Evolutionary conservation across 2,113 vertebrate genomes (phyloP).

Genomic region (Platysteira castanea): DNA sequence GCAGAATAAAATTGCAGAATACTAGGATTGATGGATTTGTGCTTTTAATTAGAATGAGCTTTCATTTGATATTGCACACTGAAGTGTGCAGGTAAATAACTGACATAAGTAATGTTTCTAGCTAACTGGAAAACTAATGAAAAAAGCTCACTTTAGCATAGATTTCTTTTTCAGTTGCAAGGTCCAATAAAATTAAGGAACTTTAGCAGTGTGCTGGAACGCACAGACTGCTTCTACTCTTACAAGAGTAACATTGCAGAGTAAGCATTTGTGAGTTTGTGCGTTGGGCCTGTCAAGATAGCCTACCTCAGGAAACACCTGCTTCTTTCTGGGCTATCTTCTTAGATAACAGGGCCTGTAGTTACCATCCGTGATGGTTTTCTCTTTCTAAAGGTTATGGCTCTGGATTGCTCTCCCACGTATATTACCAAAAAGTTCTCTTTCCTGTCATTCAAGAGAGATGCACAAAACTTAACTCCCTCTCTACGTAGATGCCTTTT

Average conservation of each 20-base stretch:
- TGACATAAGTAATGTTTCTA: neutral
- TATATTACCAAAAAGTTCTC: neutral
- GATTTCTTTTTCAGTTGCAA: neutral
- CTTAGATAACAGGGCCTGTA: neutral
- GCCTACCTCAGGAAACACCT: neutral
- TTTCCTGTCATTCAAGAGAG: neutral
- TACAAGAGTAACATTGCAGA: neutral
- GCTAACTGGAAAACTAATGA: neutral
- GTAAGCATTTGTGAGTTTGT: neutral
- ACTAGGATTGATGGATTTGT: neutral
- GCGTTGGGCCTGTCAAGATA: neutral
- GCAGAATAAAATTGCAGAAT: neutral
- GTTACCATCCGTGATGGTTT: neutral
- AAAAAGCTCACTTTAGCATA: neutral
- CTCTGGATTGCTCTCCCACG: neutral
- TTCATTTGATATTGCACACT: neutral
- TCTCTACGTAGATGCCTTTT: neutral
- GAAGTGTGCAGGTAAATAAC: neutral
- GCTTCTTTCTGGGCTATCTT: neutral
- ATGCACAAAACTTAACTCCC: neutral
- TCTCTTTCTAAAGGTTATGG: neutral
- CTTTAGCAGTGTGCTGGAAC: neutral
- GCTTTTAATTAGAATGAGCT: conserved; percentile 20
- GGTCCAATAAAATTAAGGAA: neutral
- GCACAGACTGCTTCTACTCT: neutral